Percentiles rank a stretch among this genome's conserved stretches.
These are phyloP conservation scores for Caradrina clavipalpis DNA, from an alignment of 2,888 invertebrate species.

Conservation along the genomic window DNA sequence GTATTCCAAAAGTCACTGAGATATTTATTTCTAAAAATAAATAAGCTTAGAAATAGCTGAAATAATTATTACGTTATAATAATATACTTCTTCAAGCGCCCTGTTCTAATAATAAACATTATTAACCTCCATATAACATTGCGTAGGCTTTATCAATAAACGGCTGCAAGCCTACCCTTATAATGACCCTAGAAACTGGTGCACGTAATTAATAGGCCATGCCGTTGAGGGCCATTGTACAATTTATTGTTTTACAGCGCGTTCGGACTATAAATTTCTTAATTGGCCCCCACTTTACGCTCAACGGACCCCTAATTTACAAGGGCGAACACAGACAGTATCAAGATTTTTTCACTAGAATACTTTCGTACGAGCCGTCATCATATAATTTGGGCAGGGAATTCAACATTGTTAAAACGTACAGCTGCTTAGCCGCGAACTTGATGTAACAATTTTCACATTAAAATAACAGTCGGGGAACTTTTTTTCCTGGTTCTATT, in stretches of 20 bases:
- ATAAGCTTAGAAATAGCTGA: neutral
- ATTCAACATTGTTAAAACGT: conserved; percentile 76
- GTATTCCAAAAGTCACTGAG: no score
- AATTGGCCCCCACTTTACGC: conserved; percentile 87
- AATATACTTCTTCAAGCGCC: conserved; percentile 9
- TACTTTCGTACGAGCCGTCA: conserved; percentile 68
- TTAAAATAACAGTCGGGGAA: conserved; percentile 81
- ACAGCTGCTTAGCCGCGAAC: conserved; percentile 75
- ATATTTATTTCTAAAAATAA: conserved; percentile 4
- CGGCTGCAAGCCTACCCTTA: conserved; percentile 57
- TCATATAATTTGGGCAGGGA: conserved; percentile 84
- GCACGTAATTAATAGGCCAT: conserved; percentile 85
- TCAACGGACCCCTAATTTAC: conserved; percentile 86
- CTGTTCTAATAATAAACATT: conserved; percentile 43
- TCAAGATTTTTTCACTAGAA: conserved; percentile 74
- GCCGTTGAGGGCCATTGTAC: conserved; percentile 84
- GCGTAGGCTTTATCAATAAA: conserved; percentile 61
- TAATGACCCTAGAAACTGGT: conserved; percentile 76
- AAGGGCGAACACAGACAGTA: conserved; percentile 85
- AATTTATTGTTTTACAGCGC: conserved; percentile 90
- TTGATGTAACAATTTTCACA: conserved; percentile 85
- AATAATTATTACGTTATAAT: neutral
- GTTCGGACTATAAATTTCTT: conserved; percentile 88
- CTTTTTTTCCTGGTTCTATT: conserved; percentile 74
- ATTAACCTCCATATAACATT: conserved; percentile 27